A percentile compares a stretch with the other conserved stretches of the same genome.
Evolutionary conservation across 2,113 vertebrate species (phyloP).

Genomic region (Rynchops niger): DNA sequence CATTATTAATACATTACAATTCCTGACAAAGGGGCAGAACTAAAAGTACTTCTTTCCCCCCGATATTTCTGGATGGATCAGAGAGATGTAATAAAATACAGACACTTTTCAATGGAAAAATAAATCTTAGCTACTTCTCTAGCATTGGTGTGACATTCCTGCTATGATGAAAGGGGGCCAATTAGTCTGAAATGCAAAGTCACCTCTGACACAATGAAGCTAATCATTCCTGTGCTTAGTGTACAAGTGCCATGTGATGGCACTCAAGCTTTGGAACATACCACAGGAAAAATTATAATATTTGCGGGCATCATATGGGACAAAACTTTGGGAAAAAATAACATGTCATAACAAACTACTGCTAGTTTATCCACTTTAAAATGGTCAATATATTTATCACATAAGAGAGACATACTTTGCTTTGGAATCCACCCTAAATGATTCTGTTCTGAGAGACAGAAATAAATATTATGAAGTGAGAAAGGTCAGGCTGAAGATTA

Average conservation of each 20-base stretch:
- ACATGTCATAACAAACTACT: constrained; percentile 7
- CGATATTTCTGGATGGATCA: background rate
- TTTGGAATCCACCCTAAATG: background rate
- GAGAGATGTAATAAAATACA: background rate
- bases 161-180: background rate
- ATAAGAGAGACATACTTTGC: background rate
- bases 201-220: background rate
- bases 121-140: background rate
- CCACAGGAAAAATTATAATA: background rate
- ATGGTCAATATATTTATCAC: constrained; percentile 18
- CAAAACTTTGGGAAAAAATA: background rate
- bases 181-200: background rate
- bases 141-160: background rate
- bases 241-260: background rate
- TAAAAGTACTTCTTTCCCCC: background rate
- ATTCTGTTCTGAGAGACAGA: constrained; percentile 3
- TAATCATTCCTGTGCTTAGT: background rate
- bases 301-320: background rate
- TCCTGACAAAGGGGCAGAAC: background rate
- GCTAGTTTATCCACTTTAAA: constrained; percentile 7
- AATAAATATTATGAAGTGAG: constrained; percentile 52
- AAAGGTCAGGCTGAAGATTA: constrained; percentile 53
- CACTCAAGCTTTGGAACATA: background rate
- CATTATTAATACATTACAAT: background rate
- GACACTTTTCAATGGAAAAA: background rate